Conservation (phyloP, 2,888 invertebrate species). For the Rhagonycha fulva region DNA sequence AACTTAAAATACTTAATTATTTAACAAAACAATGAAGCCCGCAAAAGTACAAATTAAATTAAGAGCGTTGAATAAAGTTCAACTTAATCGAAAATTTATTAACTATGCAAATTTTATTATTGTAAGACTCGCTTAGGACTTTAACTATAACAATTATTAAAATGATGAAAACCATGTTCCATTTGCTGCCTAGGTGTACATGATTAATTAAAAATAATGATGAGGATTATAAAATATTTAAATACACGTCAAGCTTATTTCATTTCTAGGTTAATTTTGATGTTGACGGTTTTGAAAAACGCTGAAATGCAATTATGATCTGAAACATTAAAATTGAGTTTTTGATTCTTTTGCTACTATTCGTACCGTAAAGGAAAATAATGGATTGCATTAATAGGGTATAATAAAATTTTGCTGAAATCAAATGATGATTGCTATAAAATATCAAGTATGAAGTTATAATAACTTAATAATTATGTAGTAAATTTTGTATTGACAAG, state of each 20-base stretch:
- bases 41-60: not conserved
- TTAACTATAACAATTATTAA: too few relatives aligned
- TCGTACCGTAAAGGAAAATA: not conserved
- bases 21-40: not conserved
- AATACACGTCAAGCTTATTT: not conserved
- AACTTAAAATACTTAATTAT: conserved; percentile 3
- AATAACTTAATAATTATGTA: conserved; percentile 2
- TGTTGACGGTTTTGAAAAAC: not conserved
- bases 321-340: not conserved
- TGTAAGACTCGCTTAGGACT: not conserved
- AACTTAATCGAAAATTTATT: not conserved
- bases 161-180: not conserved
- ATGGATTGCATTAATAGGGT: not conserved
- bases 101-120: not conserved
- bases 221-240: not conserved
- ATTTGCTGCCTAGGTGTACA: not conserved
- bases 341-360: not conserved
- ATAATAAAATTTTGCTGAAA: not conserved
- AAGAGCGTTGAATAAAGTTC: not conserved
- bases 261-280: not conserved
- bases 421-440: not conserved
- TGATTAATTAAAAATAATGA: not conserved
- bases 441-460: not conserved
- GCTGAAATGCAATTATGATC: not conserved
- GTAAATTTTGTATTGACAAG: conserved; percentile 12